A percentile compares a stretch with the other conserved stretches of the same genome.
Evolutionary conservation across 2,888 invertebrate species (phyloP).

Genomic region (Ptilodon capucinus): DNA sequence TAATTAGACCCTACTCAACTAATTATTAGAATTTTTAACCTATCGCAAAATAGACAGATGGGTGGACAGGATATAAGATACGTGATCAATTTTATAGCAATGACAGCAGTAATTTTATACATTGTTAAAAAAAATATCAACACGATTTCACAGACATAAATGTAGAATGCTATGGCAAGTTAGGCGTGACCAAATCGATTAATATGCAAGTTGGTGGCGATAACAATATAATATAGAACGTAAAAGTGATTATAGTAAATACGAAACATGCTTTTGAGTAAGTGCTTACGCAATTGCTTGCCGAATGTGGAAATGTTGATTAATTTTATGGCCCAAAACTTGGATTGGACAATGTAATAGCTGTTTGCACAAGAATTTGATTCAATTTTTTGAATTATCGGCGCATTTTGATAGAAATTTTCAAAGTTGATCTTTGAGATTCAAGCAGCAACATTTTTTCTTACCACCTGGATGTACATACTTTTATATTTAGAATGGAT

Average conservation of each 20-base stretch:
- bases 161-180: background rate
- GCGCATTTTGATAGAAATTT: background rate
- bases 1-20: no score
- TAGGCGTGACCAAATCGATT: background rate
- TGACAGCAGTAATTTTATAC: background rate
- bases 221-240: conserved; percentile 13
- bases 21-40: no score
- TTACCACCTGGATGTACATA: no score
- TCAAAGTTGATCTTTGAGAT: background rate
- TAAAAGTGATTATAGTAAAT: conserved; percentile 4
- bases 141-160: background rate
- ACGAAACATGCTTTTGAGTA: conserved; percentile 3
- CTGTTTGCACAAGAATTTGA: background rate
- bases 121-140: background rate
- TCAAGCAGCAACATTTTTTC: no score
- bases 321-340: conserved; percentile 10
- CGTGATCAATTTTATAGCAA: background rate
- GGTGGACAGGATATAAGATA: background rate
- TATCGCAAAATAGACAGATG: no score
- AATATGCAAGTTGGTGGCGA: conserved; percentile 3
- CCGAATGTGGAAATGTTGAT: conserved; percentile 22
- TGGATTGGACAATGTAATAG: background rate
- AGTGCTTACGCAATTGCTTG: conserved; percentile 10
- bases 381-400: background rate
- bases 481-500: no score